These are phyloP conservation scores for Drosophila pandora DNA, from an alignment of 1,140 invertebrate genomes.

Conservation along the genomic window DNA sequence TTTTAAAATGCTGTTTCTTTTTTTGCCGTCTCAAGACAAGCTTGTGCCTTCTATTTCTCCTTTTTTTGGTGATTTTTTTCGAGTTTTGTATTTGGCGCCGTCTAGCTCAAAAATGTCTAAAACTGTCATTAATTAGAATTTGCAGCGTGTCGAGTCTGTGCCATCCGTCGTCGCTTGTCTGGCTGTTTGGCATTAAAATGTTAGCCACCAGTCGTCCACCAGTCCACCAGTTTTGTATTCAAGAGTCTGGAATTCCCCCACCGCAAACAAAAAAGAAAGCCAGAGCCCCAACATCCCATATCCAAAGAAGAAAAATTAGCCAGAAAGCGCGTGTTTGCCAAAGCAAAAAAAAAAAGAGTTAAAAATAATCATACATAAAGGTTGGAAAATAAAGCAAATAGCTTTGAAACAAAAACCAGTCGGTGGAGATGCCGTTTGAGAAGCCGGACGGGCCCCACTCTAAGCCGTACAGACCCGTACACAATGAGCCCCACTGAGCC, in stretches of 20 bases:
- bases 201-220: too few relatives aligned
- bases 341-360: constrained; percentile 38
- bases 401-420: constrained; percentile 49
- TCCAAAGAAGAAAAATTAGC: constrained; percentile 46
- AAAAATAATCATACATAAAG: constrained; percentile 56
- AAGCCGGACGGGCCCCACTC: constrained; percentile 37
- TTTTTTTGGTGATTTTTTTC: constrained; percentile 21
- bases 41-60: constrained; percentile 12
- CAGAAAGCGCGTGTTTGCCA: constrained; percentile 58
- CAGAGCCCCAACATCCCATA: constrained; percentile 1
- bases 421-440: constrained; percentile 14
- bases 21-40: constrained; percentile 17
- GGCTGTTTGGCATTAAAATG: constrained; percentile 47
- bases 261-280: constrained; percentile 58
- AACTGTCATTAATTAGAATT: constrained; percentile 69
- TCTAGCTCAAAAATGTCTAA: constrained; percentile 59
- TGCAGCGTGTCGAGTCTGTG: constrained; percentile 50
- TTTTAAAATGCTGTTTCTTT: constrained; percentile 27
- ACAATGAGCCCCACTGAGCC: constrained; percentile 2
- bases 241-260: constrained; percentile 69
- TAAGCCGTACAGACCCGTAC: constrained; percentile 4
- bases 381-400: constrained; percentile 45
- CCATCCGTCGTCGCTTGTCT: constrained; percentile 49
- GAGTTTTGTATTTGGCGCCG: constrained; percentile 55
- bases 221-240: constrained; percentile 11